Conservation (phyloP, 2,113 vertebrate genomes). For the Bos taurus region ARS-UCD2.0 NC_037331.1:97505501-97506000, state of each 20-base stretch:
- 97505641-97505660: conserved; percentile 21
- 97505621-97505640: conserved; percentile 35
- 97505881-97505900: neutral
- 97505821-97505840: neutral
- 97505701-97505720: neutral
- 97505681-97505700: conserved; percentile 37
- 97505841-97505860: neutral
- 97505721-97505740: neutral
- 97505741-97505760: neutral
- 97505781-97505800: neutral
- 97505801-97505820: neutral
- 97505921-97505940: neutral
- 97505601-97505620: neutral
- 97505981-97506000: neutral
- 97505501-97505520: neutral
- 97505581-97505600: neutral
- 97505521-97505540: neutral
- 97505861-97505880: neutral
- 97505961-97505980: neutral
- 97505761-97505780: neutral
- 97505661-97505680: neutral
- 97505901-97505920: neutral
- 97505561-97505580: conserved; percentile 15
- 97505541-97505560: neutral
- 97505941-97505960: neutral